Base-by-base conservation (phyloP, 2,113 vertebrate species). In the Dunckerocampus dactyliophorus region DNA sequence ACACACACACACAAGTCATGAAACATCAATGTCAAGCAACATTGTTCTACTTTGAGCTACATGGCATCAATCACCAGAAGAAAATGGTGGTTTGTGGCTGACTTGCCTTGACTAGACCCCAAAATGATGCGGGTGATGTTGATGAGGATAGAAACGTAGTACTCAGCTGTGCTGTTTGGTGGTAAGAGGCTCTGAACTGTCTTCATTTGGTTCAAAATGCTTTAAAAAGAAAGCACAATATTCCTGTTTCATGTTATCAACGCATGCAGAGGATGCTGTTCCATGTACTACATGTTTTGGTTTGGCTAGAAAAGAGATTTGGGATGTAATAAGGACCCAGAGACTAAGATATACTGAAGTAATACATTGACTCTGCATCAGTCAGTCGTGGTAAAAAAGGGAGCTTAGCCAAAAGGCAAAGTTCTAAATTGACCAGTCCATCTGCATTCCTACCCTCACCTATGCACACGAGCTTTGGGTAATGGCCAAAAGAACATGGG, bases 201-300 rank as follows among this genome's bases (percentile, higher is more conserved):
- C 52, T 66, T 69, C 80, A 90, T 65, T 46, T 87, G 62, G 39
- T 82, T 77, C 62, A 89, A 39, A 67, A 91, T 81, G 46, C 90
- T 92, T 48, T 34, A 65, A 24, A 75, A 73, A 74, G 52, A 67
- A 67, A 71, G 17, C 7, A 69, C 19, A 65, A 48, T 48, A 70
- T 47, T 57, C 69, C 6, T 11, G 58, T 65, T 0, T 19, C 6
- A 50, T 54, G 16, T 19, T 3, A 50, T 52, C 52, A 67, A 39
- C 63, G 7, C 17, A 46, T 53, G 12, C 1, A 74, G 50, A 45
- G 1, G 46, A 59, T 22, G 14, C 14, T 43, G 10, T n/a, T 56
- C 45, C 57, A 46, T 43, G 24, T 0, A 17, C 2, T 34, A 15
- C 0, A 28, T 21, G 2, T 47, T 42, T 57, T 14, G 45, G 17